A percentile compares a stretch with the other conserved stretches of the same genome.
These are phyloP conservation scores for Pseudolycoriella hygida DNA, from an alignment of 2,888 invertebrate species.

Conservation along the genomic window DNA sequence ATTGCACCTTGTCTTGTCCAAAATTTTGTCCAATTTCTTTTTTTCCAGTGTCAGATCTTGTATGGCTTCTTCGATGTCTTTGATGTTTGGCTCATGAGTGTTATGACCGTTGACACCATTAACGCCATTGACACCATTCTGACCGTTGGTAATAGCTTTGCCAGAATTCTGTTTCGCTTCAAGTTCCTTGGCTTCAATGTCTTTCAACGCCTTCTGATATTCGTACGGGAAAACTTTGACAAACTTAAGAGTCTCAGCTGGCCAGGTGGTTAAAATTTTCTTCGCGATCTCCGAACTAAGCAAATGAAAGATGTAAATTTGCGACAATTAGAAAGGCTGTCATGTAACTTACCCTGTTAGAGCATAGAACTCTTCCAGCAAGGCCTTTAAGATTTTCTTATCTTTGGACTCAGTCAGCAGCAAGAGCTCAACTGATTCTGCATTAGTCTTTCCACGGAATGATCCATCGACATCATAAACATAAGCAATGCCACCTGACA, in stretches of 20 bases:
- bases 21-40: slow-evolving; percentile 61
- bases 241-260: slow-evolving; percentile 55
- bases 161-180: slow-evolving; percentile 13
- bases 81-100: slow-evolving; percentile 31
- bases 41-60: slow-evolving; percentile 59
- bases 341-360: slow-evolving; percentile 45
- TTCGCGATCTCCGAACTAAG: slow-evolving; percentile 57
- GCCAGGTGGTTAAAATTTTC: slow-evolving; percentile 64
- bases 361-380: slow-evolving; percentile 68
- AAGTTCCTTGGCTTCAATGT: slow-evolving; percentile 32
- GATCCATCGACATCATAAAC: slow-evolving; percentile 80
- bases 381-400: slow-evolving; percentile 49
- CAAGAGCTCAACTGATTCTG: slow-evolving; percentile 86
- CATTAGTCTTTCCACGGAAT: slow-evolving; percentile 76
- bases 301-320: slow-evolving; percentile 13
- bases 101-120: slow-evolving; percentile 27
- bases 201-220: slow-evolving; percentile 76
- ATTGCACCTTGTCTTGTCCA: slow-evolving; percentile 53
- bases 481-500: slow-evolving; percentile 93
- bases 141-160: slow-evolving; percentile 7
- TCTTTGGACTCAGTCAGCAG: slow-evolving; percentile 65
- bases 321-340: slow-evolving; percentile 13
- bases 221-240: slow-evolving; percentile 96
- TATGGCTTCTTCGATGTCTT: slow-evolving; percentile 81
- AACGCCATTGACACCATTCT: slow-evolving; percentile 22